Percentiles rank a stretch among this genome's conserved stretches.
These are phyloP conservation scores for Bactericera cockerelli DNA, from an alignment of 1,140 invertebrate species.

Conservation along the genomic window DNA sequence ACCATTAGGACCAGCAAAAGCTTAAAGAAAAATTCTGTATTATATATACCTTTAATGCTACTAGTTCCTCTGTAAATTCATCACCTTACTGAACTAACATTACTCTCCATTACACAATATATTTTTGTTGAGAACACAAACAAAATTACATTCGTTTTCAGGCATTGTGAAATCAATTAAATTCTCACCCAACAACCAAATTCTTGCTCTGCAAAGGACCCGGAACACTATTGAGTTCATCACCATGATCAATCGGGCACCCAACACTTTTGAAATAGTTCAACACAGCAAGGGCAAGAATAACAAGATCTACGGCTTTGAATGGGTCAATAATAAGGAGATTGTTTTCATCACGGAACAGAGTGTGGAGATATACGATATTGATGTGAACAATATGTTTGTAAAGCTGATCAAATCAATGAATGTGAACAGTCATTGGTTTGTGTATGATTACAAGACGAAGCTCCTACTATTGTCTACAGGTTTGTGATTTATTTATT, in stretches of 20 bases:
- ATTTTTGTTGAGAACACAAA: too few species aligned
- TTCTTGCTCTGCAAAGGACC: neutral
- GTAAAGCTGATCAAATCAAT: neutral
- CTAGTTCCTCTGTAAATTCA: too few species aligned
- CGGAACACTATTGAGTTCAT: neutral
- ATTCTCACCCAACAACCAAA: slow-evolving; percentile 3
- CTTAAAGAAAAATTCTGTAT: too few species aligned
- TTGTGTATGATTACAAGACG: slow-evolving; percentile 2
- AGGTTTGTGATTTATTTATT: too few species aligned
- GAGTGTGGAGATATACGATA: neutral
- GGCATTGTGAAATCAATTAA: neutral
- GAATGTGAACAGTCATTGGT: slow-evolving; percentile 1
- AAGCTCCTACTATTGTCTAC: neutral
- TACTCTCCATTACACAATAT: too few species aligned
- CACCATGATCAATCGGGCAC: neutral
- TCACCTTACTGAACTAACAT: too few species aligned
- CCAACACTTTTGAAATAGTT: neutral
- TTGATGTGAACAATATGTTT: neutral
- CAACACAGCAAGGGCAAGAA: slow-evolving; percentile 2
- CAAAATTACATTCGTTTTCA: too few species aligned
- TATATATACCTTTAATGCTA: too few species aligned
- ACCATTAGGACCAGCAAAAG: too few species aligned
- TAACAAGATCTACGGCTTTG: neutral
- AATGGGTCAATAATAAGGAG: slow-evolving; percentile 4
- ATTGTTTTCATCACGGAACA: slow-evolving; percentile 3